These are phyloP conservation scores for Lathronympha strigana DNA, from an alignment of 2,888 invertebrate species.

Conservation along the genomic window DNA sequence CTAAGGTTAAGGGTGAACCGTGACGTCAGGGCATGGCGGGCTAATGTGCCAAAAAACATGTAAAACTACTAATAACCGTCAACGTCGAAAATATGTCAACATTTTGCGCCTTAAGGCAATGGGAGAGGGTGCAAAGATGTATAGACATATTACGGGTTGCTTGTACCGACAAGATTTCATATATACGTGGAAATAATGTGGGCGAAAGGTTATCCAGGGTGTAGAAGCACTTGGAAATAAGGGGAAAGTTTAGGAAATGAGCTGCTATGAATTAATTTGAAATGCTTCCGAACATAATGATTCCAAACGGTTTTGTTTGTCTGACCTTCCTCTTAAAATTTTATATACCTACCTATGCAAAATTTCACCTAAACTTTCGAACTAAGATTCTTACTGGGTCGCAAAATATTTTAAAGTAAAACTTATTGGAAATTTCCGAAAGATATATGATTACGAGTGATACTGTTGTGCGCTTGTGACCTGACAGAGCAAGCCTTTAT, in stretches of 20 bases:
- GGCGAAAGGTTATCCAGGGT: constrained; percentile 21
- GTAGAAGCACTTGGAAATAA: constrained; percentile 19
- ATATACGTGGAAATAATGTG: neutral
- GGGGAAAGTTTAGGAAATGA: constrained; percentile 19
- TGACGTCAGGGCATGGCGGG: constrained; percentile 17
- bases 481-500: constrained; percentile 1
- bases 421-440: too few relatives aligned
- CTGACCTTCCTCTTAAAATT: neutral
- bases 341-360: neutral
- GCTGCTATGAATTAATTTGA: neutral
- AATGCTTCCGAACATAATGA: neutral
- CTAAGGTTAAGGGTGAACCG: constrained; percentile 70
- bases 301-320: neutral
- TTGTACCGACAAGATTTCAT: neutral
- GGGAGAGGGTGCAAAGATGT: neutral
- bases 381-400: too few relatives aligned
- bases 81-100: neutral
- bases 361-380: neutral
- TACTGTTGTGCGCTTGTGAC: neutral
- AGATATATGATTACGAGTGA: neutral
- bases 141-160: neutral
- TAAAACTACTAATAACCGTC: neutral
- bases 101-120: neutral
- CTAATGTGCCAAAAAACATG: constrained; percentile 2
- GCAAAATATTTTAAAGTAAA: too few relatives aligned